Base-by-base conservation (phyloP, 2,888 invertebrate genomes). In the Parnassius apollo region DNA sequence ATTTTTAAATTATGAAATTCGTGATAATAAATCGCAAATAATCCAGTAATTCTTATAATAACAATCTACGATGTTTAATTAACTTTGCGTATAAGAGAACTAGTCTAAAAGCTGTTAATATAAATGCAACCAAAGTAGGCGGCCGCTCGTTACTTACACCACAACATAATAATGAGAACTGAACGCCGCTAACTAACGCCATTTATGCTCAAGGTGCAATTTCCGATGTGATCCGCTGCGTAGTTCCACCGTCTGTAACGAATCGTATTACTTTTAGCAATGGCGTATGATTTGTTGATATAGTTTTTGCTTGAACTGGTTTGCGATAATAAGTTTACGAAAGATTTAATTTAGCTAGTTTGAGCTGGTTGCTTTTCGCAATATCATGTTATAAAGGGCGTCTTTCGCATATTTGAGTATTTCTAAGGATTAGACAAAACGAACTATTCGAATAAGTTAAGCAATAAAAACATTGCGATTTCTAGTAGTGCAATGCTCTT, bases 201-300 rank as follows among this genome's bases (percentile, higher is more conserved):
- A 78, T 85, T 86, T 84, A 81, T 71, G 76, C 75, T 58, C 71
- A 74, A 83, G 84, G 87, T 84, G 83, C 77, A 87, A 87, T 88
- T 85, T 84, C 81, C 83, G 83, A 86, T 84, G 80, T 75, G 76
- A 73, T 75, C 62, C 76, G 66, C 75, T 66, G 65, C 57, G 68
- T 58, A 61, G 64, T 65, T 57, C 68, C 63, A 69, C 62, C 52
- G 70, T 69, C 69, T 69, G 73, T 72, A 75, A 77, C 75, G 77
- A 77, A 82, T 76, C 48, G 53, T 35, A 59, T 59, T 55, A 59
- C 42, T 18, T 46, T 49, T 54, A 57, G 35, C 35, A 61, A 57
- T 42, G 57, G 53, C 62, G 57, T 52, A 62, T 52, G 46, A 57
- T 61, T 46, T 13, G 57, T 57, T 61, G 46, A 48, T 50, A 18